Evolutionary conservation across 1,140 invertebrate species (phyloP).

Genomic region (Neodiprion lecontei): DNA sequence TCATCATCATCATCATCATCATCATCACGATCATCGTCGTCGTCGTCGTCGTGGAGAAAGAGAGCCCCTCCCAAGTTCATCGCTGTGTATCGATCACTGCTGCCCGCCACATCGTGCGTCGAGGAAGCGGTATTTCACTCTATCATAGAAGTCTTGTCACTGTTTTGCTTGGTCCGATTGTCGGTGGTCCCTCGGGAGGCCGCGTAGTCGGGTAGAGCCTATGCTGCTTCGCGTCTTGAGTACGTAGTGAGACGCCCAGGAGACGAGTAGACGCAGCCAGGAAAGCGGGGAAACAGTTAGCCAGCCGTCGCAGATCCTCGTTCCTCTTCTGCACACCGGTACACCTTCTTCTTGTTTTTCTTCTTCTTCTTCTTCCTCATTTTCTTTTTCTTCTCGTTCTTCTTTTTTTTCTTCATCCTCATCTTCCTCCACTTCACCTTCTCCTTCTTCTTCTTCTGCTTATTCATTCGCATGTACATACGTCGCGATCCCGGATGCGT

Average conservation of each 20-base stretch:
- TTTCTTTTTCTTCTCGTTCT: too few species aligned
- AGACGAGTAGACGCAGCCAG: neutral
- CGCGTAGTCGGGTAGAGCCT: neutral
- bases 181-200: neutral
- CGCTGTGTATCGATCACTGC: too few species aligned
- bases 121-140: neutral
- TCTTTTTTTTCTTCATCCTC: neutral
- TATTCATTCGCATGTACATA: constrained; percentile 1
- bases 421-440: too few species aligned
- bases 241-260: neutral
- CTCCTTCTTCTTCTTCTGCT: neutral
- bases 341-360: neutral
- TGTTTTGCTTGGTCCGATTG: neutral
- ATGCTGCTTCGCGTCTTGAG: neutral
- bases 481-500: neutral
- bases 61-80: too few species aligned
- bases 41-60: too few species aligned
- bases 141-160: neutral
- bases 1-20: too few species aligned
- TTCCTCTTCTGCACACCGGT: neutral
- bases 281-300: neutral
- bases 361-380: too few species aligned
- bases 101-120: neutral
- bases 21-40: too few species aligned
- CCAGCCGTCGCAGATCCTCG: neutral